Base-by-base conservation (phyloP, 2,797 vertebrate genomes). In the Acanthurus lineatus region DNA sequence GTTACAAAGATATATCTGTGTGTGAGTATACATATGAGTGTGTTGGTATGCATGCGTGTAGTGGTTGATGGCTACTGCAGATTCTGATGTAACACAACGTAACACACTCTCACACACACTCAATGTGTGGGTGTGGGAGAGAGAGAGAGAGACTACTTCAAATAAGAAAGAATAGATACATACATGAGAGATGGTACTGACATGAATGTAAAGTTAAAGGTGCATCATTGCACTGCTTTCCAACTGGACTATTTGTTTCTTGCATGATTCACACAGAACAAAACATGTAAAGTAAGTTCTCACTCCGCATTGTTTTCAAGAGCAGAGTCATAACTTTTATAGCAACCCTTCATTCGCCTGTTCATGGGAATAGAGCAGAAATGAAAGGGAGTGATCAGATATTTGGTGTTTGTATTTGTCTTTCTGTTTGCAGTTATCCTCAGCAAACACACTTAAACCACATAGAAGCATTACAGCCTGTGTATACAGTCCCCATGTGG, bases 41-140 rank as follows among this genome's bases (percentile, higher is more conserved):
- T 54, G 19, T 53, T 48, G 32, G 32, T 35, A 20, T 54, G 19
- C 19, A 32, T 57, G 22, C 63, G 35, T 57, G 35, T 42, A 44
- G 51, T 35, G 59, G 35, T 19, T 61, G 49, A 69, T 73, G 67
- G 82, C 57, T 62, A 76, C 44, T 81, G 63, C 77, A 81, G 67
- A 84, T 82, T 73, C 85, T 87, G 85, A 88, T 87, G 81, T 79
- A 89, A 89, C 58, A 53, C 53, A 73, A 56, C 4, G 81, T 35
- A 86, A 86, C 73, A 85, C 73, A 60, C 8, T 62, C 35, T 56
- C 61, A 80, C 49, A 72, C 63, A 68, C 28, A 56, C 8, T 73
- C 25, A 38, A 69, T 70, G 17, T 32, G 19, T 71, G 40, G 9
- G 40, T 48, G 32, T 64, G 12, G 44, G 22, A 20, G 16, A 59